Base-by-base conservation (phyloP, 1,140 invertebrate genomes). In the Spodoptera litura region DNA sequence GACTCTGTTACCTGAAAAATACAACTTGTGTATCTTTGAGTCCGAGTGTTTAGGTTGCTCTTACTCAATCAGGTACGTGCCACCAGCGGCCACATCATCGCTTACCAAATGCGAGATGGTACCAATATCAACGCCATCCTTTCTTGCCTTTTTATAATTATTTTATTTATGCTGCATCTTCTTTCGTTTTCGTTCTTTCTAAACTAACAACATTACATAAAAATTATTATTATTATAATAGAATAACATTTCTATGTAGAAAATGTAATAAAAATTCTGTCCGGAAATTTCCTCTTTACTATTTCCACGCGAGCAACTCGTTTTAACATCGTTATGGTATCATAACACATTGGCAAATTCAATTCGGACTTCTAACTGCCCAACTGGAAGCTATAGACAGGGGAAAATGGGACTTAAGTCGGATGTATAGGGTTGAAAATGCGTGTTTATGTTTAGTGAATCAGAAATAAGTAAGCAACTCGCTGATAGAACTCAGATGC, bases 381-480 rank as follows among this genome's bases (percentile, higher is more conserved):
- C 31, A 12, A 59, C n/a, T n/a, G 12, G 9, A 51, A 15, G 12
- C 12, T 12, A 27, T 0, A 15, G 3, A 51, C 49, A 52, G 6
- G 58, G 8, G n/a, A 81, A 82, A 80, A 53, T 71, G 13, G 52
- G 52, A 56, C 70, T 51, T 88, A 85, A 10, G 4, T 8, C 15
- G 0, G 3, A 1, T 0, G 0, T 31, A 20, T 82, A 85, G 20
- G 71, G 81, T 81, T 20, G 52, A 83, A 77, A 78, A 77, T 81
- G 35, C 20, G 44, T 49, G 52, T 58, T 75, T 27, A 0, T n/a
- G 49, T 64, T 13, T 58, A 10, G 58, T 58, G 84, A 85, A 86
- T 85, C 85, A 83, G 84, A 84, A 82, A 83, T 85, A 87, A 85
- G 82, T 83, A 85, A 82, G 80, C 80, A 84, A 84, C 85, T 62